These are phyloP conservation scores for Camelus bactrianus DNA, from an alignment of 2,113 vertebrate species.

Conservation along the genomic window DNA sequence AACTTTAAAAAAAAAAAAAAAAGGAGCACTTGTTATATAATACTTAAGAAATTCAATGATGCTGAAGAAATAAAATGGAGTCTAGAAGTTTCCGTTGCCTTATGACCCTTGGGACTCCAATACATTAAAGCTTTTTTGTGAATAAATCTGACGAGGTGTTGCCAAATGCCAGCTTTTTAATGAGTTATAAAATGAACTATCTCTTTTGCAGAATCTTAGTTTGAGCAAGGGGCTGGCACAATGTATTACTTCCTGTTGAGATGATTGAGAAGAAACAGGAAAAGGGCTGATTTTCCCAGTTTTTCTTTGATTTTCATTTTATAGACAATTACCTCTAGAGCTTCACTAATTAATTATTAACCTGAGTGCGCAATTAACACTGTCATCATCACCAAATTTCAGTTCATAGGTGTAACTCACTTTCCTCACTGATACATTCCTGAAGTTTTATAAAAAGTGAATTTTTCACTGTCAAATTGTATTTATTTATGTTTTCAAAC, in stretches of 20 bases:
- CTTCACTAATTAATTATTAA: constrained; percentile 39
- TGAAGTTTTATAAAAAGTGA: neutral
- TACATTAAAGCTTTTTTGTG: neutral
- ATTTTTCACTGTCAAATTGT: neutral
- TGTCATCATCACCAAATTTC: neutral
- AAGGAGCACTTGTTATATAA: neutral
- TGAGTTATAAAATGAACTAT: constrained; percentile 62
- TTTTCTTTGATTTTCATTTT: constrained; percentile 45
- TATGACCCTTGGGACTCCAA: neutral
- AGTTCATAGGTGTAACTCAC: neutral
- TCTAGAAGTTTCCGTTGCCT: neutral
- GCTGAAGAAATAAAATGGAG: neutral
- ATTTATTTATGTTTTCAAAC: neutral
- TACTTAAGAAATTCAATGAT: neutral
- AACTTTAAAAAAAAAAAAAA: neutral
- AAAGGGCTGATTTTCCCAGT: constrained; percentile 60
- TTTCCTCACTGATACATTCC: neutral
- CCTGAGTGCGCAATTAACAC: neutral
- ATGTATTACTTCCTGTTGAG: neutral
- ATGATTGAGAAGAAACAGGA: constrained; percentile 43
- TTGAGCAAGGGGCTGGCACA: constrained; percentile 51
- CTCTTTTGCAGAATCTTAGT: constrained; percentile 28
- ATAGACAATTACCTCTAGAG: constrained; percentile 31
- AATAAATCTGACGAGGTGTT: constrained; percentile 32
- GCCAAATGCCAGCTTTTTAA: neutral